Base-by-base conservation (phyloP, 2,113 vertebrate genomes). In the Daphoenositta chrysoptera region DNA sequence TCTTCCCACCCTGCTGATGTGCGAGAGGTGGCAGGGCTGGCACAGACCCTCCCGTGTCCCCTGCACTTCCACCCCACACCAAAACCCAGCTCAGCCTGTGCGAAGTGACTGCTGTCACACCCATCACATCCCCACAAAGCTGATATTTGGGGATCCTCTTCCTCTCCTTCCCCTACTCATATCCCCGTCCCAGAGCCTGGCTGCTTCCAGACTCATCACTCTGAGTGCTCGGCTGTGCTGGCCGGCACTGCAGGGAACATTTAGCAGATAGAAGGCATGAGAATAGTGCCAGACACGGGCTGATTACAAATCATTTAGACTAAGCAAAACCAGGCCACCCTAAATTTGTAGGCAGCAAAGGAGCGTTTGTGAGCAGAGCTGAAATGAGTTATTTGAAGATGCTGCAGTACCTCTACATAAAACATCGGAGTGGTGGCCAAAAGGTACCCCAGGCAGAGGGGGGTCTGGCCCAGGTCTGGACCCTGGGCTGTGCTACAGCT, bases 1-100 rank as follows among this genome's bases (percentile, higher is more conserved):
- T 48, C 15, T 15, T 23, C 56, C 48, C 70, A 3, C 7, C 16
- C 0, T 0, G 0, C 63, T 10, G 63, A 7, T 7, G 39, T 2
- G 11, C 3, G 68, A 79, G 64, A 40, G 47, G 33, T 17, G 56
- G 51, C 58, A 51, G 30, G 44, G 61, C 42, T 58, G 71, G 40
- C 63, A 40, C 31, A 27, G 60, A 19, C 24, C 5, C 45, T 33
- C 18, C 69, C 1, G 22, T 15, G 40, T 10, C 12, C 82, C 33
- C 48, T 4, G 11, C 26, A 1, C 14, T 30, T 30, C 57, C 3
- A 0, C 33, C 35, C 44, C 37, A 2, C 35, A 5, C 31, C 45
- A 48, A 44, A 68, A 31, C 27, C n/a, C 42, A 3, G 42, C 77
- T 58, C 35, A 60, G 61, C 27, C 28, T 56, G 66, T 4, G 2